phyloP scores from a whole-genome alignment of 2,888 invertebrate genomes.

The Catocala sponsa region DNA sequence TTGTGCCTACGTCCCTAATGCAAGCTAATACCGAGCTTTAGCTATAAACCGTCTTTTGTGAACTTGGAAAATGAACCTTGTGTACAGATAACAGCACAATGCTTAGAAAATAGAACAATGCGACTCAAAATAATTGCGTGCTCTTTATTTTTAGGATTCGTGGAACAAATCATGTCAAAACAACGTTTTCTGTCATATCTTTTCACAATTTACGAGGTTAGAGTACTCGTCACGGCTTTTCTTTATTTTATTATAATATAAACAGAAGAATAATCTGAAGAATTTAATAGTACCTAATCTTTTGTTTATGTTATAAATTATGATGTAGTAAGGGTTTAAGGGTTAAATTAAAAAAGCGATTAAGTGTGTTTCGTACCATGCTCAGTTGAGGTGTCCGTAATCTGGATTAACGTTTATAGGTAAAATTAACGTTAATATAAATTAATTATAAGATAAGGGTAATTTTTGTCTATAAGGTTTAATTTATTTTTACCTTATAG shows the following conservation, averaged over 20 bases:
- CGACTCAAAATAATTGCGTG: slow-evolving; percentile 20
- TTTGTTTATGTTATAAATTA: too few relatives aligned
- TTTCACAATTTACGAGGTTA: slow-evolving; percentile 13
- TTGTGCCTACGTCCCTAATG: slow-evolving; percentile 47
- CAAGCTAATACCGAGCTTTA: slow-evolving; percentile 48
- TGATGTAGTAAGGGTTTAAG: too few relatives aligned
- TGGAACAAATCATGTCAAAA: slow-evolving; percentile 36
- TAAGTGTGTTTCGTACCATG: too few relatives aligned
- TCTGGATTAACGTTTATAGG: too few relatives aligned
- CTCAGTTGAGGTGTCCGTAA: too few relatives aligned
- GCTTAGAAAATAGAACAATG: slow-evolving; percentile 29
- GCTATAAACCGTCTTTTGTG: slow-evolving; percentile 44
- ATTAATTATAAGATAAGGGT: too few relatives aligned
- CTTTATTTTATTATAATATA: background rate
- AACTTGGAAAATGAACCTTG: slow-evolving; percentile 39
- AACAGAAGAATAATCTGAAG: background rate
- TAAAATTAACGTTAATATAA: too few relatives aligned
- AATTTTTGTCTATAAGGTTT: too few relatives aligned
- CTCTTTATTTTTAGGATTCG: slow-evolving; percentile 28
- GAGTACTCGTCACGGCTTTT: background rate
- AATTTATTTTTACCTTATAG: too few relatives aligned
- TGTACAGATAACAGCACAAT: slow-evolving; percentile 36
- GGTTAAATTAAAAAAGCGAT: too few relatives aligned
- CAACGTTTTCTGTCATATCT: slow-evolving; percentile 27
- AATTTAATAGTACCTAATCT: too few relatives aligned